Percentiles rank a stretch among this genome's conserved stretches.
phyloP scores from a whole-genome alignment of 2,888 invertebrate genomes.

The Yponomeuta cagnagella region DNA sequence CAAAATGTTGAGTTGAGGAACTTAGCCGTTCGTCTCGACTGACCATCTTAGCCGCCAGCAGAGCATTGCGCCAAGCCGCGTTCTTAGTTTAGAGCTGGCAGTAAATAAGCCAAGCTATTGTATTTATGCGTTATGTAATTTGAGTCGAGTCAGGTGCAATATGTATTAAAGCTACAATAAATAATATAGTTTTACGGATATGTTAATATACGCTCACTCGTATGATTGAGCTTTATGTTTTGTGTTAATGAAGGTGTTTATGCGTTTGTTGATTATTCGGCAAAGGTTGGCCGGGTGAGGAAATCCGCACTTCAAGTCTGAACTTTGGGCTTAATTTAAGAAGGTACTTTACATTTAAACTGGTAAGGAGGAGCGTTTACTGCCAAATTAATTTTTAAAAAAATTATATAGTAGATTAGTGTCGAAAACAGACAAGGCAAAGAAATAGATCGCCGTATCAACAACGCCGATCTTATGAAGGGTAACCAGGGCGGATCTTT shows the following conservation, averaged over 20 bases:
- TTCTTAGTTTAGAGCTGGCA: conserved; percentile 45
- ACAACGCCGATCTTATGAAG: no score
- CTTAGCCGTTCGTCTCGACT: background rate
- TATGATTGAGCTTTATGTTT: background rate
- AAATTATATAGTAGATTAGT: no score
- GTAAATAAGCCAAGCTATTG: conserved; percentile 49
- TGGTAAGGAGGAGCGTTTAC: background rate
- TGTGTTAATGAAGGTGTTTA: conserved; percentile 1
- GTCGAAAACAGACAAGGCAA: no score
- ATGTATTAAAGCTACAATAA: conserved; percentile 20
- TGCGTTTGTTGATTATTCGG: background rate
- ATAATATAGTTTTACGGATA: conserved; percentile 18
- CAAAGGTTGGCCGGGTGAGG: background rate
- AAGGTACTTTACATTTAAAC: background rate
- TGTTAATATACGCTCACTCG: conserved; percentile 8
- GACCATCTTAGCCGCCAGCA: conserved; percentile 10
- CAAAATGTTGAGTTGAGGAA: no score
- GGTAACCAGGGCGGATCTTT: no score
- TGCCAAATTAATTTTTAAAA: background rate
- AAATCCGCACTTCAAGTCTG: background rate
- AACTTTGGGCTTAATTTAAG: background rate
- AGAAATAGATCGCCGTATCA: no score
- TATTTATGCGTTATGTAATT: conserved; percentile 58
- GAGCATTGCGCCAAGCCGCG: conserved; percentile 18
- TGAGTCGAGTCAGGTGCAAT: conserved; percentile 37